Base-by-base conservation (phyloP, 2,797 vertebrate genomes). In the Orientallactaga sibirica region DNA sequence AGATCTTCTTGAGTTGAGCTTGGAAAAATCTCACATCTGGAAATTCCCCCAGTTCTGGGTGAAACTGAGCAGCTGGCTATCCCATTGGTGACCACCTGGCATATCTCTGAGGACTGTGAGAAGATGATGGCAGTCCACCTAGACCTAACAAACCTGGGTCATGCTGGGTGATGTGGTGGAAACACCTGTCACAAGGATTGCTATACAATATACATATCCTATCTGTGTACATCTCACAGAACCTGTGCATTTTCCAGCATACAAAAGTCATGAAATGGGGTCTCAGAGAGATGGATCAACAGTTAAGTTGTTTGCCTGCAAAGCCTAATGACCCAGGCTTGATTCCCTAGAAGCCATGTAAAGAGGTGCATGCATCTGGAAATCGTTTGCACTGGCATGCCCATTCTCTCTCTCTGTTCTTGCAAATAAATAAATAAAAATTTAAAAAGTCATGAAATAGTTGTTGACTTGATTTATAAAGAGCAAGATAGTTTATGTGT, bases 401-500 rank as follows among this genome's bases (percentile, higher is more conserved):
- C 48, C 48, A 48, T 48, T 48, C 9, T 48, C 48, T 48, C 48
- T 48, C 48, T 48, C 48, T 48, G 48, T 9, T 10, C 48, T 48
- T 48, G 48, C 48, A 48, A 48, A 48, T 48, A 48, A 48, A 48
- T 48, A 48, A 48, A 48, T 9, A 48, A 48, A 48, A 48, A 48
- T 48, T 48, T 48, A 48, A 86, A 71, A 88, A 66, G 8, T 6
- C 27, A 77, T 4, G 1, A 41, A 41, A 71, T 33, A 77, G 24
- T 61, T 86, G 71, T 61, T 77, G 70, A 71, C 25, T 90, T 86
- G 82, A 80, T 83, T 74, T 73, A 58, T 70, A 84, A 92, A 93
- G 7, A 86, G 15, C 27, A 92, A 37, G 70, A 41, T 62, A 43
- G 25, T 52, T 82, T 92, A 70, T 85, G 14, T 66, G 64, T 93